Evolutionary conservation across 2,888 invertebrate species (phyloP).

Genomic region (Periphyllus acericola): DNA sequence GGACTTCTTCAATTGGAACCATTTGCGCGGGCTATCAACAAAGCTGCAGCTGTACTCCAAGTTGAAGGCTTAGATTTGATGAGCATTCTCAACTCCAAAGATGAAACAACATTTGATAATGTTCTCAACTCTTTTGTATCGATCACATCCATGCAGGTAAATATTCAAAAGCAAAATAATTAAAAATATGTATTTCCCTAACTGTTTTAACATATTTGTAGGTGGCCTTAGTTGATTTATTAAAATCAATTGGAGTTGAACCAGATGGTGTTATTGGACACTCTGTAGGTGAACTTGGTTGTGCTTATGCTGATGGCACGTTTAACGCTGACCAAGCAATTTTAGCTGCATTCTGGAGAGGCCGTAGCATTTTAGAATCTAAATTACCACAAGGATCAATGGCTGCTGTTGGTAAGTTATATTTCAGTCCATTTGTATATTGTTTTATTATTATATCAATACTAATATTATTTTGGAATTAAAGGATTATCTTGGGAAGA

Average conservation of each 20-base stretch:
- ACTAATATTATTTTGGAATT: slow-evolving; percentile 30
- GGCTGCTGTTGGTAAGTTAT: slow-evolving; percentile 84
- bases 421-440: background rate
- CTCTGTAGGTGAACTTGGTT: slow-evolving; percentile 75
- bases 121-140: slow-evolving; percentile 91
- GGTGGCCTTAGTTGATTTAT: slow-evolving; percentile 92
- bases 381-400: slow-evolving; percentile 81
- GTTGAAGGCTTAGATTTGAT: slow-evolving; percentile 86
- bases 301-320: slow-evolving; percentile 80
- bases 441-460: background rate
- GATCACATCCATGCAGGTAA: slow-evolving; percentile 90
- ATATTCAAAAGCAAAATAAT: background rate
- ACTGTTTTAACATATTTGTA: slow-evolving; percentile 70
- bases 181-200: background rate
- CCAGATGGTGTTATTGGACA: slow-evolving; percentile 98
- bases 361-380: slow-evolving; percentile 82
- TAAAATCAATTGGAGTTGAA: slow-evolving; percentile 78
- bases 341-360: slow-evolving; percentile 93
- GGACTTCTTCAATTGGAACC: slow-evolving; percentile 83
- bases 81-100: slow-evolving; percentile 80
- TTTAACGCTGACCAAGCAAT: slow-evolving; percentile 95
- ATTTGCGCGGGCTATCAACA: slow-evolving; percentile 80
- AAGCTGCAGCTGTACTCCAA: slow-evolving; percentile 79
- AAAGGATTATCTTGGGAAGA: slow-evolving; percentile 83
- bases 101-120: slow-evolving; percentile 82